Conservation (phyloP, 1,140 invertebrate species). For the Drosophila tsacasi region DNA sequence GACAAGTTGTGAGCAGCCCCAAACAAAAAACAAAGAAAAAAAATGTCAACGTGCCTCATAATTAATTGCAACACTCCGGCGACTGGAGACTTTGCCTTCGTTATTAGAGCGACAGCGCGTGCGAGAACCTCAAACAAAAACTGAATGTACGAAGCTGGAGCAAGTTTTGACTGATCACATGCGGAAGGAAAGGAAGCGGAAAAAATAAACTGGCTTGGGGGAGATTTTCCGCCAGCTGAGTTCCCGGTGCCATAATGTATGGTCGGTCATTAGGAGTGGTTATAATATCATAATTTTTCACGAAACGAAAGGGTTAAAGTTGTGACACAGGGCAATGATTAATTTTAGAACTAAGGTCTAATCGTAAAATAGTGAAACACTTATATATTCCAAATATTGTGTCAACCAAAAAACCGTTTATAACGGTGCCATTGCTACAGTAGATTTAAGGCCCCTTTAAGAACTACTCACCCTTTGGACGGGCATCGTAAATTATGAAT, state of each 20-base stretch:
- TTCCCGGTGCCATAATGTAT: constrained; percentile 61
- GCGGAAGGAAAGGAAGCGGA: constrained; percentile 65
- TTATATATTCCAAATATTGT: constrained; percentile 23
- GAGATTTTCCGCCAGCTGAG: constrained; percentile 37
- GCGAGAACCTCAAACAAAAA: constrained; percentile 40
- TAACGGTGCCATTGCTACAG: constrained; percentile 10
- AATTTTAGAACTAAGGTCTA: constrained; percentile 8
- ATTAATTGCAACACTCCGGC: constrained; percentile 72
- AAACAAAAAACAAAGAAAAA: constrained; percentile 18
- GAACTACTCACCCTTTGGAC: constrained; percentile 14
- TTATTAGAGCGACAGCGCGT: constrained; percentile 48
- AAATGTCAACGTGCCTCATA: constrained; percentile 80
- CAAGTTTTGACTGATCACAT: constrained; percentile 75
- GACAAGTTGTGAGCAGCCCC: constrained; percentile 35
- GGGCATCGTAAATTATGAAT: constrained; percentile 47
- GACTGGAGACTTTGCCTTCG: constrained; percentile 33
- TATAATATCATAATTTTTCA: constrained; percentile 57
- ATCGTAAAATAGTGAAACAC: constrained; percentile 31
- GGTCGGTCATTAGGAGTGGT: constrained; percentile 58
- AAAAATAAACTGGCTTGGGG: constrained; percentile 18
- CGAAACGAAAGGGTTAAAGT: constrained; percentile 26
- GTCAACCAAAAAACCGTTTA: constrained; percentile 5
- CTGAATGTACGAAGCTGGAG: constrained; percentile 30
- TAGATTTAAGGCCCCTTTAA: constrained; percentile 26
- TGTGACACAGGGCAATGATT: constrained; percentile 32